Conservation (phyloP, 2,888 invertebrate genomes). For the Piscicola geometra region DNA sequence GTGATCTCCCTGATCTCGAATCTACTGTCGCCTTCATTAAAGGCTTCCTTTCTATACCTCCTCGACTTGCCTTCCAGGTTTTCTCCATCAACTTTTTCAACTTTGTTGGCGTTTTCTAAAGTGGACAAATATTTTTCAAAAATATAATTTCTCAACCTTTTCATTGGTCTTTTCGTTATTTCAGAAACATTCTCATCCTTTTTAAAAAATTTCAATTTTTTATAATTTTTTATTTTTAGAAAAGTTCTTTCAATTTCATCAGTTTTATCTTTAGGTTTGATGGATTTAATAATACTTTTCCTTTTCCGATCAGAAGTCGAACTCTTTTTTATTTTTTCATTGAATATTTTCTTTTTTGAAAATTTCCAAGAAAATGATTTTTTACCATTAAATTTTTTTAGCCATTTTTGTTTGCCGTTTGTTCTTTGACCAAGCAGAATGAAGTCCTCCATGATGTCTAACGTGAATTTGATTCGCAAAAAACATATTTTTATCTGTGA, state of each 20-base stretch:
- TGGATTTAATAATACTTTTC: no score
- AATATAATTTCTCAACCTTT: background rate
- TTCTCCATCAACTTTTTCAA: no score
- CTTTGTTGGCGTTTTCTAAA: no score
- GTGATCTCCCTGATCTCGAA: constrained; percentile 1
- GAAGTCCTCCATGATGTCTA: background rate
- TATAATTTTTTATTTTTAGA: no score
- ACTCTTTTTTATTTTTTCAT: no score
- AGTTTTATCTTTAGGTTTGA: no score
- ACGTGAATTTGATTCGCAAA: background rate
- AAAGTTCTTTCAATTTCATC: no score
- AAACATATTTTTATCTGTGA: background rate
- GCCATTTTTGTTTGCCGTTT: background rate
- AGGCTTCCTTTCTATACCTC: background rate
- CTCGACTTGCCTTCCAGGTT: background rate
- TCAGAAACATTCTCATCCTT: background rate
- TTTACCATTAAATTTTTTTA: background rate
- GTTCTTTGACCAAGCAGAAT: constrained; percentile 1
- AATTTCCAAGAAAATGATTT: background rate
- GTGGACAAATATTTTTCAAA: background rate
- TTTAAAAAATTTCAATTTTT: no score
- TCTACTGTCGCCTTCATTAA: background rate
- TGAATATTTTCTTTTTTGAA: no score
- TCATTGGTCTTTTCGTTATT: no score
- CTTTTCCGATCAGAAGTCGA: no score